phyloP scores from a whole-genome alignment of 2,888 invertebrate species.

The Strigamia crassipes region DNA sequence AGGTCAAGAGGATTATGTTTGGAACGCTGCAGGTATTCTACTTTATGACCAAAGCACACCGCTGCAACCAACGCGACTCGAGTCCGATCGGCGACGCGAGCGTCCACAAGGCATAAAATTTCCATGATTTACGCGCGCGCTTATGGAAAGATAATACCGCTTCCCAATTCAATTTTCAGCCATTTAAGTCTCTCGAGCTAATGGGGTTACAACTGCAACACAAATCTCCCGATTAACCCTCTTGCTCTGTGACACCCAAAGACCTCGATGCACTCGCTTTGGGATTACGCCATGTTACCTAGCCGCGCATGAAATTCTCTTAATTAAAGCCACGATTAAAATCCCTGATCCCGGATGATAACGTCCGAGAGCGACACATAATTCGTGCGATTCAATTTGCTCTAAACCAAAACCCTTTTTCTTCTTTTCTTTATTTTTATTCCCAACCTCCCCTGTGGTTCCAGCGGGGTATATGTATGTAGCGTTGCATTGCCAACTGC shows the following conservation, averaged over 20 bases:
- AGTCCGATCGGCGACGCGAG: conserved; percentile 34
- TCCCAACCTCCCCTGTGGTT: conserved; percentile 15
- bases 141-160: conserved; percentile 47
- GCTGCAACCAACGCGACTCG: neutral
- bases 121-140: conserved; percentile 46
- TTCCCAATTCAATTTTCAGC: conserved; percentile 48
- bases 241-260: conserved; percentile 45
- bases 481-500: conserved; percentile 36
- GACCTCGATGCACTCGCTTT: conserved; percentile 39
- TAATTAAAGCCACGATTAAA: conserved; percentile 48
- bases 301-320: conserved; percentile 47
- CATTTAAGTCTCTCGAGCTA: conserved; percentile 45
- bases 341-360: conserved; percentile 47
- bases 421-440: conserved; percentile 3
- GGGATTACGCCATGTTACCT: conserved; percentile 48
- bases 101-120: conserved; percentile 46
- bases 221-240: conserved; percentile 48
- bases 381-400: conserved; percentile 50
- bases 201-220: conserved; percentile 48
- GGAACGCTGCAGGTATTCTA: conserved; percentile 41
- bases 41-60: conserved; percentile 34
- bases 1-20: conserved; percentile 47
- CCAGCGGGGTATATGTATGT: neutral
- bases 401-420: neutral
- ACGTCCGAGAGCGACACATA: conserved; percentile 41